phyloP scores from a whole-genome alignment of 2,888 invertebrate genomes.

The Diadegma fenestrale region DNA sequence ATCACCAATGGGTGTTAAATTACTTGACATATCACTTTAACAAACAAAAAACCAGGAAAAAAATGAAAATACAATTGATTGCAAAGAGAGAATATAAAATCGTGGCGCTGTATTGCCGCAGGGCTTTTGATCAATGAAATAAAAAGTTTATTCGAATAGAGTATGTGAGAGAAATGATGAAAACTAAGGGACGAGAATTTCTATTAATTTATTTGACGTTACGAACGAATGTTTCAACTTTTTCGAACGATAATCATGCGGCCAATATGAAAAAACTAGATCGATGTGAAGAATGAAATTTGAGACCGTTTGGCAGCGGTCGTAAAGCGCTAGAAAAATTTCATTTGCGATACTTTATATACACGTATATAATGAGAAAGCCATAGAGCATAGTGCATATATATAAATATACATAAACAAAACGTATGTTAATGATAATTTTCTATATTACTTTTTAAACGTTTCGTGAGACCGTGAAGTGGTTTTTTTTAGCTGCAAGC shows the following conservation, averaged over 20 bases:
- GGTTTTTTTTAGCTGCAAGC: constrained; percentile 4
- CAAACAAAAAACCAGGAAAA: constrained; percentile 38
- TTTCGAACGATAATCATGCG: constrained; percentile 16
- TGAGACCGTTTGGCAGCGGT: constrained; percentile 13
- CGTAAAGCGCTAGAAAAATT: constrained; percentile 1
- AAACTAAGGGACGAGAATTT: constrained; percentile 26
- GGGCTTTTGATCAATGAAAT: constrained; percentile 53
- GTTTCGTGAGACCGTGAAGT: background rate
- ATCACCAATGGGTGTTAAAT: constrained; percentile 72
- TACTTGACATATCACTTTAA: constrained; percentile 79
- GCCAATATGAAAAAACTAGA: constrained; percentile 5
- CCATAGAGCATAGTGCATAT: constrained; percentile 47
- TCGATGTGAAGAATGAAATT: background rate
- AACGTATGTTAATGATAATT: constrained; percentile 46
- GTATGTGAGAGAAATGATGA: constrained; percentile 18
- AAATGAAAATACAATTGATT: constrained; percentile 22
- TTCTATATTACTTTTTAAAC: constrained; percentile 53
- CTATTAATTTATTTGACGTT: constrained; percentile 52
- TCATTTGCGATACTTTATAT: constrained; percentile 14
- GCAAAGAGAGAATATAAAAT: constrained; percentile 21
- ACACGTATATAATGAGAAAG: constrained; percentile 18
- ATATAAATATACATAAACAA: constrained; percentile 32
- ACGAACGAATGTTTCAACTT: constrained; percentile 33
- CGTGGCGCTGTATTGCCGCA: constrained; percentile 42
- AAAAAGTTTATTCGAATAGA: constrained; percentile 32